These are phyloP conservation scores for Xiphophorus hellerii DNA, from an alignment of 2,113 vertebrate species.

Conservation along the genomic window DNA sequence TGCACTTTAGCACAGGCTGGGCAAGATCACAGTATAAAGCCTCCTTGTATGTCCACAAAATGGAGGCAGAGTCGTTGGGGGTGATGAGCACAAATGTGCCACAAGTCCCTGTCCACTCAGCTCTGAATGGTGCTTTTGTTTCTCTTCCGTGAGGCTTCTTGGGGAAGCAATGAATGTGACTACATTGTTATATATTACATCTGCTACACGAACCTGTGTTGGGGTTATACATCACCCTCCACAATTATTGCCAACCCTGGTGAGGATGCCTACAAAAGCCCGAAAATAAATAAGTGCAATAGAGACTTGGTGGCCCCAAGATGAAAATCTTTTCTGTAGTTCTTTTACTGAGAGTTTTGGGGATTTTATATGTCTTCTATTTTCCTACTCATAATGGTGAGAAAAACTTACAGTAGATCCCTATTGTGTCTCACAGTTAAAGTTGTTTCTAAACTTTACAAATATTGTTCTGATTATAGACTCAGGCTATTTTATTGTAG, in stretches of 20 bases:
- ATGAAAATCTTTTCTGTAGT: background rate
- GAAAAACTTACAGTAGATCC: no score
- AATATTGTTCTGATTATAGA: no score
- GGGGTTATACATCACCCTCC: background rate
- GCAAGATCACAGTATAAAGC: constrained; percentile 75
- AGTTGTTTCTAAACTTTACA: no score
- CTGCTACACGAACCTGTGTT: constrained; percentile 37
- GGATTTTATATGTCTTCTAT: no score
- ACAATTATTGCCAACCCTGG: background rate
- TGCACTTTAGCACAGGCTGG: constrained; percentile 48
- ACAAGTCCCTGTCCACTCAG: constrained; percentile 72
- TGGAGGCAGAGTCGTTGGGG: constrained; percentile 66
- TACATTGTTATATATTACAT: constrained; percentile 65
- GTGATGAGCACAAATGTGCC: constrained; percentile 71
- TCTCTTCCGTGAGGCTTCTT: constrained; percentile 51
- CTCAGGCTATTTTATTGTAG: no score
- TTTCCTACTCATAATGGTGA: no score
- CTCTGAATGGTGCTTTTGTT: constrained; percentile 78
- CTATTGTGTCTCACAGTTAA: no score
- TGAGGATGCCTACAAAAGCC: background rate
- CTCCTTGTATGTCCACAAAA: constrained; percentile 72
- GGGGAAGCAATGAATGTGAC: constrained; percentile 69
- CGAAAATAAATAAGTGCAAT: background rate
- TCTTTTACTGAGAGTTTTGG: no score
- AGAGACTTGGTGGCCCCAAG: background rate